Conservation (phyloP, 2,113 vertebrate species). For the Psittacara wagleri region DNA sequence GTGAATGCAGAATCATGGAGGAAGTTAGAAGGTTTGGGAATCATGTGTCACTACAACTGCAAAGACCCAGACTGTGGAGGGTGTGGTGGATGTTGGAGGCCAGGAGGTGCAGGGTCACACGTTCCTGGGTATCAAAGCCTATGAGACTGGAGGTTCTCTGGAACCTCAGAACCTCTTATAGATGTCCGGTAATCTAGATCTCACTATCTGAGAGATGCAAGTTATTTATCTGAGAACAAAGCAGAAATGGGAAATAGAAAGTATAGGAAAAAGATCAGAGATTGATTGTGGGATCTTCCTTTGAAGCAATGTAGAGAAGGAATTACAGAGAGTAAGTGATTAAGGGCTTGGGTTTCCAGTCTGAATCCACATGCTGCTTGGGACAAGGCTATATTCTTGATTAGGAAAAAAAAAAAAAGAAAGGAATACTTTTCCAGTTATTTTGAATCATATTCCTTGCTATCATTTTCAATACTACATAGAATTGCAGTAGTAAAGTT, state of each 20-base stretch:
- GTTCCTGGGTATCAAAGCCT: not conserved
- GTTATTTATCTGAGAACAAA: not conserved
- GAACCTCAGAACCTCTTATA: not conserved
- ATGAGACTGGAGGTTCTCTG: not conserved
- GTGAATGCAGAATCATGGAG: not conserved
- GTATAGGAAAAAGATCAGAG: not conserved
- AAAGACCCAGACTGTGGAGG: not conserved
- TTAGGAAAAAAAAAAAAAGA: not conserved
- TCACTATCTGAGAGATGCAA: not conserved
- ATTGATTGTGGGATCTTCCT: not conserved
- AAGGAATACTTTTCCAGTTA: not conserved
- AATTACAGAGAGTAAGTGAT: not conserved
- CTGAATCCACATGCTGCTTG: not conserved
- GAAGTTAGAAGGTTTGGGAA: not conserved
- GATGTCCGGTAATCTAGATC: not conserved
- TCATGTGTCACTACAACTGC: not conserved
- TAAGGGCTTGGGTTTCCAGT: not conserved
- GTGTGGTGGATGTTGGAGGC: not conserved
- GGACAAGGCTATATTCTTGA: not conserved
- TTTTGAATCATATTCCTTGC: not conserved
- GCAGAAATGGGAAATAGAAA: not conserved
- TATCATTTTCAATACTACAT: not conserved
- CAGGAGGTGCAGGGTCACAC: not conserved
- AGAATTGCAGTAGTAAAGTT: not conserved
- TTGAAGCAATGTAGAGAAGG: not conserved